phyloP scores from a whole-genome alignment of 2,113 vertebrate species.

The Otocyon megalotis region DNA sequence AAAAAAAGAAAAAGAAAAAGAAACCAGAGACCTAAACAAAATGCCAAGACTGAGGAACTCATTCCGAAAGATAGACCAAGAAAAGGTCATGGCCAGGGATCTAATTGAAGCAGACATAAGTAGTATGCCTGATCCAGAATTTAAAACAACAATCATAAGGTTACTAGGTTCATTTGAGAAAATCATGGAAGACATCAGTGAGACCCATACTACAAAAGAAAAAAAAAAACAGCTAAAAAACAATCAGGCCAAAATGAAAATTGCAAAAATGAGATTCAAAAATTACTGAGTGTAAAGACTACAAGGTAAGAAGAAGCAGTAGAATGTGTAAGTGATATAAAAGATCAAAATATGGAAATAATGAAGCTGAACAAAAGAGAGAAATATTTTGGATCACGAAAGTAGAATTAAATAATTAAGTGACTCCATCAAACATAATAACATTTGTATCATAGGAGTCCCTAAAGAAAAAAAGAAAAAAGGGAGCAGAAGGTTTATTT shows the following conservation, averaged over 20 bases:
- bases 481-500: background rate
- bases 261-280: background rate
- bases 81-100: background rate
- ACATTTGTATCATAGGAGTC: background rate
- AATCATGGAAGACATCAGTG: background rate
- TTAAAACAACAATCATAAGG: background rate
- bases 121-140: background rate
- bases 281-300: background rate
- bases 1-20: background rate
- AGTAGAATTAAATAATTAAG: background rate
- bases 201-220: background rate
- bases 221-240: background rate
- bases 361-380: background rate
- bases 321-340: background rate
- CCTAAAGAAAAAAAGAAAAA: background rate
- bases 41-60: background rate
- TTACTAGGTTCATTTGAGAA: background rate
- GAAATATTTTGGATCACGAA: background rate
- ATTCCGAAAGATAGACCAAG: background rate
- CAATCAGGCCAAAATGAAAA: background rate
- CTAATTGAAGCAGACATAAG: background rate
- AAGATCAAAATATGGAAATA: background rate
- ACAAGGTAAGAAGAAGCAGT: background rate
- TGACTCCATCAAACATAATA: background rate
- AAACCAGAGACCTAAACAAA: background rate